These are phyloP conservation scores for Isotomurus palustris DNA, from an alignment of 2,888 invertebrate genomes.

Conservation along the genomic window DNA sequence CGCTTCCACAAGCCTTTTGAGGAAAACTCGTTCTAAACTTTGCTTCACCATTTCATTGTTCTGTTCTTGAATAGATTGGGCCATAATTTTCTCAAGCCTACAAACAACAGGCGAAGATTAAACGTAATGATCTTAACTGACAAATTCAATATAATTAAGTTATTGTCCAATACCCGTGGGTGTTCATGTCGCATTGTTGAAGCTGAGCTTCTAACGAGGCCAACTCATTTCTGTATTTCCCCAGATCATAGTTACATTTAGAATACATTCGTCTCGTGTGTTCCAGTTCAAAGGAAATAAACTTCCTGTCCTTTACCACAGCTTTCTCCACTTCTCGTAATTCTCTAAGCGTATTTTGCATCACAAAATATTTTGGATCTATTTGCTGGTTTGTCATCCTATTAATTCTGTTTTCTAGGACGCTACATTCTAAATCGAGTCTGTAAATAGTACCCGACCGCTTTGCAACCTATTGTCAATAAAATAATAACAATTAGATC, in stretches of 20 bases:
- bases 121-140: not conserved
- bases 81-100: slow-evolving; percentile 23
- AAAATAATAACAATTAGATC: not conserved
- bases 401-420: slow-evolving; percentile 26
- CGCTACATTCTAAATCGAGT: slow-evolving; percentile 25
- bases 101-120: not conserved
- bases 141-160: not conserved
- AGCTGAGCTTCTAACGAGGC: slow-evolving; percentile 2
- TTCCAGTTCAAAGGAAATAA: slow-evolving; percentile 16
- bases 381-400: slow-evolving; percentile 15
- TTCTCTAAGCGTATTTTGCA: slow-evolving; percentile 14
- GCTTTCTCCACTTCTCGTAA: slow-evolving; percentile 1
- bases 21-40: slow-evolving; percentile 22
- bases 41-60: slow-evolving; percentile 22
- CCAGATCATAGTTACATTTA: slow-evolving; percentile 16
- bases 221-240: slow-evolving; percentile 17
- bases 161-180: slow-evolving; percentile 17
- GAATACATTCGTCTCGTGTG: slow-evolving; percentile 10
- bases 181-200: slow-evolving; percentile 19
- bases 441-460: slow-evolving; percentile 27
- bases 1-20: slow-evolving; percentile 17
- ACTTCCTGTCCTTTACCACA: slow-evolving; percentile 17
- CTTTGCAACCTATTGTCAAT: slow-evolving; percentile 15
- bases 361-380: slow-evolving; percentile 16
- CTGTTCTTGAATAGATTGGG: slow-evolving; percentile 10